Percentiles rank a stretch among this genome's conserved stretches.
phyloP scores from a whole-genome alignment of 2,113 vertebrate genomes.

The Cricetomys ansorgei region DNA sequence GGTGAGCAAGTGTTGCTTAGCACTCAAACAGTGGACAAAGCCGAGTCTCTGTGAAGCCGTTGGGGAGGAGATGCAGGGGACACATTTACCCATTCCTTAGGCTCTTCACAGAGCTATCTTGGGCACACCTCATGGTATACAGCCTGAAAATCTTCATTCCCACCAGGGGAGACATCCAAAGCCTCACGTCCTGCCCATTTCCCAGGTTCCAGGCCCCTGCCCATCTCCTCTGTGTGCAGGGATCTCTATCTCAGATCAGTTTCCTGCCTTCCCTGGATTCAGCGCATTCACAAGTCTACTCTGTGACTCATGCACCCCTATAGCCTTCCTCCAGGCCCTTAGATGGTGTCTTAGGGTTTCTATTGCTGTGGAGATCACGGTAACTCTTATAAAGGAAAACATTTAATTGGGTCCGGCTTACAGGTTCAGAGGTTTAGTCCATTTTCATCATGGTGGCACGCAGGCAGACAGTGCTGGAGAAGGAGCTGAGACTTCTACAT shows the following conservation, averaged over 20 bases:
- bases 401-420: too few species aligned
- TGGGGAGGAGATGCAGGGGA: background rate
- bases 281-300: background rate
- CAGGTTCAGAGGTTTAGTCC: too few species aligned
- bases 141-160: background rate
- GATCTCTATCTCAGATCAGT: background rate
- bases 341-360: too few species aligned
- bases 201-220: background rate
- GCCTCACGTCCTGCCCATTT: background rate
- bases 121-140: too few species aligned
- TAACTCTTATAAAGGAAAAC: too few species aligned
- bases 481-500: too few species aligned
- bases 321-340: background rate
- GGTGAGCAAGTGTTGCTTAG: background rate
- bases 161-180: background rate
- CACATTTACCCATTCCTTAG: too few species aligned
- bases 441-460: too few species aligned
- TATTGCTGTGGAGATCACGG: too few species aligned
- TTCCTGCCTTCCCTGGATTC: background rate
- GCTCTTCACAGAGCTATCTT: background rate
- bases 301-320: too few species aligned
- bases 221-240: background rate
- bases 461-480: too few species aligned
- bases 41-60: background rate
- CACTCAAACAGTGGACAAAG: background rate